Base-by-base conservation (phyloP, 2,888 invertebrate species). In the Netelia melanura region DNA sequence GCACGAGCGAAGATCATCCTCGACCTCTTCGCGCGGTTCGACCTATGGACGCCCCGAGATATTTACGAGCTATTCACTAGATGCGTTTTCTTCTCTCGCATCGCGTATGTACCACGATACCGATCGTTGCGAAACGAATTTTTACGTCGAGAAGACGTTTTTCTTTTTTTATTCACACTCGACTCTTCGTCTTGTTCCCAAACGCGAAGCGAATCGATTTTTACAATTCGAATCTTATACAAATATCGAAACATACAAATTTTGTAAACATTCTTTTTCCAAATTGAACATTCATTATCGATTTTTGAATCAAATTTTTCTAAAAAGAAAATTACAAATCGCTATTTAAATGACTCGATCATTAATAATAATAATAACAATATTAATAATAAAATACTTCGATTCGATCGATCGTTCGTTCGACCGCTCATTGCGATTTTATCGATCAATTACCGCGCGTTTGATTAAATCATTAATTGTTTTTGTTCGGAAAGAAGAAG, bases 51-150 rank as follows among this genome's bases (percentile, higher is more conserved):
- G 17, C 58, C 21, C 21, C 58, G 17, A 58, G 38, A 70, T 17
- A 58, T 78, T 78, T 78, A 78, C 52, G 78, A 38, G 61, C 68
- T 58, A 62, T 52, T 78, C 21, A 10, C 21, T 21, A 48, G 21
- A 61, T 52, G 52, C 38, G 61, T 70, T 70, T 30, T 30, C 30
- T 68, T 52, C 17, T 61, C 58, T 38, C 38, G n/a, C 30, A 54
- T 48, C 56, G 58, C 21, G 43, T 71, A 58, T 58, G 6, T 11
- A 30, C 71, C 3, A 21, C 38, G 30, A 30, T 30, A 30, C 30
- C 30, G 21, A 58, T 43, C 68, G 17, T 61, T 11, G 14, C 52
- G 11, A 17, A 67, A 8, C 6, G 21, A 43, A 65, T 44, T 65
- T 68, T 70, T 62, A 78, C 17, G 65, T 56, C 25, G 67, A 21